phyloP scores from a whole-genome alignment of 2,113 vertebrate species.

The Mus pahari region DNA sequence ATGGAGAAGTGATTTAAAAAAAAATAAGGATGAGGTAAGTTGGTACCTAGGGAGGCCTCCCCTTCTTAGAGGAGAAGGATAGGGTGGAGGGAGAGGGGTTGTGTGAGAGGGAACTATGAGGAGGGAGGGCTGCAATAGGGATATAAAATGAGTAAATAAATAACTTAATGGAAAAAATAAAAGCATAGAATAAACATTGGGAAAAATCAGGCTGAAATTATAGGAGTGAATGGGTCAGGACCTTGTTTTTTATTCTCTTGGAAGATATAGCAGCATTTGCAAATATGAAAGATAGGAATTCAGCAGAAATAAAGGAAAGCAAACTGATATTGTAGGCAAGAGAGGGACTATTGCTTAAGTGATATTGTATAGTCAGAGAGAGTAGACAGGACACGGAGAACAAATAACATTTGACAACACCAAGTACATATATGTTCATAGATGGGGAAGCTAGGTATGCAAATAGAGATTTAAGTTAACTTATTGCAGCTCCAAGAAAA shows the following conservation, averaged over 20 bases:
- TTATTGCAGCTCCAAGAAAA: not conserved
- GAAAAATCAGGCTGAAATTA: not conserved
- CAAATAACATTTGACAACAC: not conserved
- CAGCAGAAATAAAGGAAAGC: not conserved
- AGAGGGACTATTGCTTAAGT: conserved; percentile 12
- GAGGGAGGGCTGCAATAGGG: no score
- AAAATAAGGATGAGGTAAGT: not conserved
- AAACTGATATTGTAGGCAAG: conserved; percentile 10
- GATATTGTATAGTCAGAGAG: conserved; percentile 32
- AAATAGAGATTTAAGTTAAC: not conserved
- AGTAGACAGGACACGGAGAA: not conserved
- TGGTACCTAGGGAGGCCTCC: no score
- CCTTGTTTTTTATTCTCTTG: not conserved
- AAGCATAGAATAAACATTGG: no score
- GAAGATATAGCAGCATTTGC: not conserved
- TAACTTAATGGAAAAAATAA: no score
- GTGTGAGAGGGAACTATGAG: no score
- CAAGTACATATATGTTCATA: not conserved
- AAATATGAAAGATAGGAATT: not conserved
- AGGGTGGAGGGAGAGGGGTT: no score
- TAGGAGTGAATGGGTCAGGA: not conserved
- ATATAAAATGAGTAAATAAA: no score
- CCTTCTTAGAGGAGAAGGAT: no score
- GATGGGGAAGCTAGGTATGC: not conserved
- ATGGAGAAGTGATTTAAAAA: not conserved